Conservation (phyloP, 2,888 invertebrate species). For the Mythimna pallens region DNA sequence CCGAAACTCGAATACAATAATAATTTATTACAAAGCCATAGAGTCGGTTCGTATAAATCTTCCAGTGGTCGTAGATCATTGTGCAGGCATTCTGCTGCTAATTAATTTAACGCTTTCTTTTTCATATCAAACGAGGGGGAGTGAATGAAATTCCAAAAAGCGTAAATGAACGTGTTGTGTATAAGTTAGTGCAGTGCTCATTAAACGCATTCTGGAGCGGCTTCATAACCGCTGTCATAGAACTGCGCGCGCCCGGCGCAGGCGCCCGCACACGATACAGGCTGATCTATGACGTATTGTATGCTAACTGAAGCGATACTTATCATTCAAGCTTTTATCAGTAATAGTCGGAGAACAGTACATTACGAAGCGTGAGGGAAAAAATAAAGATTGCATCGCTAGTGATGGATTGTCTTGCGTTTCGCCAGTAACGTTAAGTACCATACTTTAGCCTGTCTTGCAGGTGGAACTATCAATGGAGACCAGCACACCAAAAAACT, state of each 20-base stretch:
- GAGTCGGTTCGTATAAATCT: slow-evolving; percentile 73
- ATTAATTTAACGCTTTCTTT: slow-evolving; percentile 87
- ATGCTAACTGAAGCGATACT: slow-evolving; percentile 62
- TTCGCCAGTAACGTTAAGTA: slow-evolving; percentile 5
- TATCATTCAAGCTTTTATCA: slow-evolving; percentile 59
- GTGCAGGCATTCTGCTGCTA: slow-evolving; percentile 81
- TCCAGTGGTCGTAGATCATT: slow-evolving; percentile 79
- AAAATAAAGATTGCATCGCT: slow-evolving; percentile 53
- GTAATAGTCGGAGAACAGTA: slow-evolving; percentile 38
- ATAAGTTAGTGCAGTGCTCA: slow-evolving; percentile 85
- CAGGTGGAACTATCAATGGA: slow-evolving; percentile 1
- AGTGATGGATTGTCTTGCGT: slow-evolving; percentile 40
- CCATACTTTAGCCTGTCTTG: not conserved
- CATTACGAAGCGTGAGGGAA: slow-evolving; percentile 52
- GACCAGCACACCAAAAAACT: not conserved
- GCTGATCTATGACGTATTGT: slow-evolving; percentile 62
- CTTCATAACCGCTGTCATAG: slow-evolving; percentile 73
- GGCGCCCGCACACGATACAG: slow-evolving; percentile 57
- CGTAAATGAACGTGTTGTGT: slow-evolving; percentile 83
- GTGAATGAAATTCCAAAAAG: slow-evolving; percentile 87
- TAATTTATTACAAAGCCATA: slow-evolving; percentile 62
- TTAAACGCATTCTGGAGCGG: slow-evolving; percentile 82
- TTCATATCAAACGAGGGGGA: slow-evolving; percentile 80
- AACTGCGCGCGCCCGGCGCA: slow-evolving; percentile 57
- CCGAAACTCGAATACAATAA: slow-evolving; percentile 57